These are phyloP conservation scores for Hycleus cichorii DNA, from an alignment of 1,140 invertebrate genomes.

Conservation along the genomic window DNA sequence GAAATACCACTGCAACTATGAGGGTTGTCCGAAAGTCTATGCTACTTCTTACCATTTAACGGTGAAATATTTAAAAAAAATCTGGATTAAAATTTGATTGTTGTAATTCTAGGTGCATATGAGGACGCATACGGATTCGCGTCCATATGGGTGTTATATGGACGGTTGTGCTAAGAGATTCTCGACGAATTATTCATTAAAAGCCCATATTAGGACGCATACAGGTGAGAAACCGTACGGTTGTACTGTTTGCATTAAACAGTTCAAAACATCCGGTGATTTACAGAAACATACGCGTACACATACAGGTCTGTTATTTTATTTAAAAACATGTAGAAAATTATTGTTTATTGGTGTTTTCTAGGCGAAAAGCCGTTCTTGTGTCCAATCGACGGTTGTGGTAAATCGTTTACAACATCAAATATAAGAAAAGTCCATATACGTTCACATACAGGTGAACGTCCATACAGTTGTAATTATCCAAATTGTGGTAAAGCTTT, in stretches of 20 bases:
- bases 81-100: constrained; percentile 13
- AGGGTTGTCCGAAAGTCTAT: constrained; percentile 48
- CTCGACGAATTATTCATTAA: constrained; percentile 60
- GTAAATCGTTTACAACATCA: constrained; percentile 64
- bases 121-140: constrained; percentile 54
- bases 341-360: constrained; percentile 7
- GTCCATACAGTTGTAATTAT: constrained; percentile 55
- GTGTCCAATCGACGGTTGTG: constrained; percentile 57
- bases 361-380: constrained; percentile 55
- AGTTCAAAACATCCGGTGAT: constrained; percentile 62
- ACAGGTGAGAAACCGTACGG: constrained; percentile 64
- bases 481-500: constrained; percentile 53
- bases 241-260: constrained; percentile 55
- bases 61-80: constrained; percentile 30
- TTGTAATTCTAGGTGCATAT: constrained; percentile 52
- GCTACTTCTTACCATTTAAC: constrained; percentile 52
- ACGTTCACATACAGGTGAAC: constrained; percentile 55
- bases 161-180: constrained; percentile 57
- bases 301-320: constrained; percentile 47
- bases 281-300: constrained; percentile 62
- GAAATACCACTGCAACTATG: constrained; percentile 41
- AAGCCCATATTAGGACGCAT: constrained; percentile 60
- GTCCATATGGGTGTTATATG: constrained; percentile 54
- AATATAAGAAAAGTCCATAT: constrained; percentile 63
- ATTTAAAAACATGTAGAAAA: background rate